phyloP scores from a whole-genome alignment of 2,797 vertebrate genomes.

The Chaetodon trifasciatus region DNA sequence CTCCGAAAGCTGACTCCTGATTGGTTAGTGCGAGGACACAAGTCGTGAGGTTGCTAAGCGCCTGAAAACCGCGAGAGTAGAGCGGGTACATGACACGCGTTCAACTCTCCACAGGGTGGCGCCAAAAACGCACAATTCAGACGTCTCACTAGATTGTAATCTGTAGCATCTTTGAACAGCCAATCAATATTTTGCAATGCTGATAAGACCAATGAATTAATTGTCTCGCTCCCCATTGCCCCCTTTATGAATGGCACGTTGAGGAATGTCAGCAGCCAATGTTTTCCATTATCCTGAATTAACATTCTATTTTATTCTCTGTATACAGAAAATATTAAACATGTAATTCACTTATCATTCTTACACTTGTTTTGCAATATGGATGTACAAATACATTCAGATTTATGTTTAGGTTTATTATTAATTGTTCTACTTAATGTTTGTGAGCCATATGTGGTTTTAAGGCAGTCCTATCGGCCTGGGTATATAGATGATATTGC shows the following conservation, averaged over 20 bases:
- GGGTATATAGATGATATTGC: neutral
- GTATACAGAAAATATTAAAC: neutral
- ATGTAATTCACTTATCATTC: neutral
- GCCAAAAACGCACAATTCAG: conserved; percentile 38
- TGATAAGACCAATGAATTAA: conserved; percentile 6
- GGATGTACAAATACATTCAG: neutral
- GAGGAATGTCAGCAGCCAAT: no score
- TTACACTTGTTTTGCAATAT: neutral
- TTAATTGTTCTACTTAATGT: neutral
- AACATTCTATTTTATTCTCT: neutral
- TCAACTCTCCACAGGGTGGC: conserved; percentile 52
- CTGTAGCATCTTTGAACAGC: neutral
- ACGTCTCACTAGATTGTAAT: conserved; percentile 1
- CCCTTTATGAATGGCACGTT: neutral
- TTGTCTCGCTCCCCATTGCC: neutral
- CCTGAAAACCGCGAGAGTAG: conserved; percentile 71
- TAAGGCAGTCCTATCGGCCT: neutral
- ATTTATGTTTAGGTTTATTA: neutral
- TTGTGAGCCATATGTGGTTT: neutral
- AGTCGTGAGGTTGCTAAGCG: conserved; percentile 72
- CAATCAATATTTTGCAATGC: neutral
- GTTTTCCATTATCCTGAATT: neutral
- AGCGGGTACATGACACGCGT: conserved; percentile 41
- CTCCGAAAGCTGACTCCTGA: conserved; percentile 36
- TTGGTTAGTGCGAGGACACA: conserved; percentile 71